Evolutionary conservation across 2,797 vertebrate species (phyloP), one percentile per base, ranked within the genome.

Genomic region (Cynopterus sphinx): DNA sequence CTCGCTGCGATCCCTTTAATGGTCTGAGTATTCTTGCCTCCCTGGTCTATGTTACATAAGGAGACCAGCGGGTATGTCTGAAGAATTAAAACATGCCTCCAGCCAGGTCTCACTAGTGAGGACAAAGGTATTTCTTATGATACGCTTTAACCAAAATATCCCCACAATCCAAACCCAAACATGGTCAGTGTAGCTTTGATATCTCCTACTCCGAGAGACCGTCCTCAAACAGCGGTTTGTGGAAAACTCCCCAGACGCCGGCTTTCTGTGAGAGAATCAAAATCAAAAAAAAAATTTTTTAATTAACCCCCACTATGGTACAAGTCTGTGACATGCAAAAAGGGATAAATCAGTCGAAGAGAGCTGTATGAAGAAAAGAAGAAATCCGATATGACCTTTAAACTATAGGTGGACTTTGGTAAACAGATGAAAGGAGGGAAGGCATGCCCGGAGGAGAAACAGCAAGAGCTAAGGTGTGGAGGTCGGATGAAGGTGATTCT

Each of bases 401-500:
- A 65, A 26, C 28, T n/a, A 4, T 4, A 33, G 53, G 28, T 53
- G 77, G 59, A 57, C n/a, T 26, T 39, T 53, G 36, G 53, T 5
- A 49, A 53, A 24, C 12, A 28, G 9, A 21, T 22, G 33, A 9
- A 28, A 55, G 12, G n/a, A 13, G 9, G 6, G 2, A 12, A 21
- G 31, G 10, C 9, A 3, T 21, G 28, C 2, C 33, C 49, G 19
- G 28, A 8, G 16, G 6, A 16, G 28, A 33, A 24, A 21, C 0
- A 17, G 16, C 17, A 12, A 24, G 39, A 78, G 57, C 43, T 21
- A 49, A 87, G 49, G 19, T 21, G 3, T n/a, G 65, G 4, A n/a
- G 49, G 15, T 3, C 24, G 5, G 7, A 36, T 10, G 0, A 1
- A 13, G 15, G 1, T 4, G 65, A 41, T 9, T 5, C 1, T 2